phyloP scores from a whole-genome alignment of 2,888 invertebrate species.

The Dione vanillae region DNA sequence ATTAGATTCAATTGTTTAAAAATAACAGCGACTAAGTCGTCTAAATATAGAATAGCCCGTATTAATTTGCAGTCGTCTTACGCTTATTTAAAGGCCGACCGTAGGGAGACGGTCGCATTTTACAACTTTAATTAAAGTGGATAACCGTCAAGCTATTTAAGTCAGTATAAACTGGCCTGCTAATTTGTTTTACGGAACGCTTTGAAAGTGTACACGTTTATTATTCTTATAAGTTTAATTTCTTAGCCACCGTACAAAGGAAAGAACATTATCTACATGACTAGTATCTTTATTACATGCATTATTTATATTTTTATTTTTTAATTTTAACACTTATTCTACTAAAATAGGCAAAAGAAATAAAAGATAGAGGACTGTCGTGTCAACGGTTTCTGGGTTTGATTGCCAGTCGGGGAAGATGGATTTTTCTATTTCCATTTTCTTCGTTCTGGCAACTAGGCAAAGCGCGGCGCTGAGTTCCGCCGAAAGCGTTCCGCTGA shows the following conservation, averaged over 20 bases:
- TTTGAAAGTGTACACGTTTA: slow-evolving; percentile 26
- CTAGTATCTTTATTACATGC: not conserved
- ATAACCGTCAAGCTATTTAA: slow-evolving; percentile 45
- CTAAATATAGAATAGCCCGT: slow-evolving; percentile 2
- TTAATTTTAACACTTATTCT: not conserved
- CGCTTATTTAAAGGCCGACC: slow-evolving; percentile 19
- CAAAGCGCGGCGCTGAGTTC: no score
- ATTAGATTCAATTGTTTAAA: not conserved
- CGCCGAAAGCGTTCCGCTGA: no score
- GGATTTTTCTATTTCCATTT: no score
- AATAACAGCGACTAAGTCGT: not conserved
- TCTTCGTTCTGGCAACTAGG: no score
- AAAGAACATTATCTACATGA: not conserved
- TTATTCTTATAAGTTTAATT: slow-evolving; percentile 29
- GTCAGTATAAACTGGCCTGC: slow-evolving; percentile 46
- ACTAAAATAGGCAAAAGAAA: not conserved
- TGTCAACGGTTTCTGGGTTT: no score
- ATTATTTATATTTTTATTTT: not conserved
- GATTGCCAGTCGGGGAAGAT: no score
- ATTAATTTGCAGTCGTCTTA: slow-evolving; percentile 29
- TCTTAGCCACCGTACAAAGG: slow-evolving; percentile 9
- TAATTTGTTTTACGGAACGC: slow-evolving; percentile 43
- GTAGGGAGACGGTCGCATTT: slow-evolving; percentile 35
- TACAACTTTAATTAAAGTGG: slow-evolving; percentile 51
- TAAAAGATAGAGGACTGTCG: no score